Base-by-base conservation (phyloP, 2,113 vertebrate species). In the Strigops habroptila region DNA sequence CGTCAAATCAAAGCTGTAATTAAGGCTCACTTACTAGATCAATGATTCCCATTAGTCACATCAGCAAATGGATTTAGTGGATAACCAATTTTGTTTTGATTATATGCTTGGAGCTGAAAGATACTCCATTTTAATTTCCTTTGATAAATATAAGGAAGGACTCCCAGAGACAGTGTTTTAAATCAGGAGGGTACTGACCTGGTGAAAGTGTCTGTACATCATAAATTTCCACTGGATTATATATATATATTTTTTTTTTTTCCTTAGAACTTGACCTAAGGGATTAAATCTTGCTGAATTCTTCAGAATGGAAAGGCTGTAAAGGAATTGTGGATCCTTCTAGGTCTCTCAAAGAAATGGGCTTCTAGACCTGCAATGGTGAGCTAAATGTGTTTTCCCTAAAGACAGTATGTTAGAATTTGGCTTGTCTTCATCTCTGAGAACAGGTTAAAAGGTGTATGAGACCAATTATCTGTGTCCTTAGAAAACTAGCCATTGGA, bases 61-160 rank as follows among this genome's bases (percentile, higher is more conserved):
- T 80, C 88, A 92, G 33, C 73, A 93, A 88, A 87, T 48, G 60
- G 65, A 65, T 84, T 57, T 52, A 89, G 30, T 62, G 44, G 49
- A 86, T 95, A 93, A 77, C 48, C 21, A 44, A 79, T 88, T 90
- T 86, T 86, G 19, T 69, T 96, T 79, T 82, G 62, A 73, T 90
- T 93, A 35, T 68, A 55, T 30, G 37, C 9, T 35, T 88, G 35
- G 41, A 92, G 35, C 33, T 65, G 71, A 79, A 82, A 90, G 62
- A 85, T 76, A 51, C 3, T 85, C 23, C 23, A 67, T 82, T 88
- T 95, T 64, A 79, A 85, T 80, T 63, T 12, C 3, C 18, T 67
- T 63, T 75, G 46, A 71, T 68, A 75, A 86, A 85, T 82, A 71
- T 85, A 68, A 85, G 55, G 13, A 75, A 75, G 43, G 39, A 53